Base-by-base conservation (phyloP, 2,797 vertebrate genomes). In the Benthosema pterotum region DNA sequence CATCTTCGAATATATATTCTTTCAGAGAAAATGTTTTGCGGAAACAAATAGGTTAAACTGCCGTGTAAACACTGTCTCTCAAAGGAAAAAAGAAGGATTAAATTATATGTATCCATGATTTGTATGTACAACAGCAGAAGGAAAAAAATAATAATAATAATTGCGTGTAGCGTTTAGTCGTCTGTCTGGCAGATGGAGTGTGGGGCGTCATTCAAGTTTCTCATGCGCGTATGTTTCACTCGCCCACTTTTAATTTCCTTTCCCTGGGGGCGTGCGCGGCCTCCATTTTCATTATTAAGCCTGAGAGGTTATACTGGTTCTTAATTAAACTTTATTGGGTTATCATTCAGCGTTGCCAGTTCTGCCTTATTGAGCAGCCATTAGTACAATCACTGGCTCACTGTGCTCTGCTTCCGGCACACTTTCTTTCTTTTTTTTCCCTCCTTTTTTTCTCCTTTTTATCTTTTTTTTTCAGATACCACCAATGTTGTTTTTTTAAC, bases 321-420 rank as follows among this genome's bases (percentile, higher is more conserved):
- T 86, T 91, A 86, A 91, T 92, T 90, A 84, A 86, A 88, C 86
- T 87, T 87, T 75, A 88, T 84, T 81, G 56, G 83, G 78, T 88
- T 91, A 87, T 89, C 86, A 83, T 87, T 88, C 79, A 87, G 68
- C 32, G 9, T 75, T 77, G 82, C 82, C 68, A 63, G 85, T 83
- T 74, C 78, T 78, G 73, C 46, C 57, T 83, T 76, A 77, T 67
- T 82, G 67, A 69, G 60, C 69, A 76, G 74, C 78, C 78, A 53
- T 52, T 56, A 50, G 68, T 60, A 56, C 75, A 77, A 72, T 82
- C 72, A 47, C 56, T 22, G 66, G 59, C 63, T 66, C 46, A 48
- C 9, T 25, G n/a, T n/a, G n/a, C n/a, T n/a, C n/a, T n/a, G n/a
- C n/a, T n/a, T n/a, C n/a, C n/a, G n/a, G n/a, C n/a, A n/a, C n/a